Conservation (phyloP, 1,140 invertebrate genomes). For the Sweltsa coloradensis region DNA sequence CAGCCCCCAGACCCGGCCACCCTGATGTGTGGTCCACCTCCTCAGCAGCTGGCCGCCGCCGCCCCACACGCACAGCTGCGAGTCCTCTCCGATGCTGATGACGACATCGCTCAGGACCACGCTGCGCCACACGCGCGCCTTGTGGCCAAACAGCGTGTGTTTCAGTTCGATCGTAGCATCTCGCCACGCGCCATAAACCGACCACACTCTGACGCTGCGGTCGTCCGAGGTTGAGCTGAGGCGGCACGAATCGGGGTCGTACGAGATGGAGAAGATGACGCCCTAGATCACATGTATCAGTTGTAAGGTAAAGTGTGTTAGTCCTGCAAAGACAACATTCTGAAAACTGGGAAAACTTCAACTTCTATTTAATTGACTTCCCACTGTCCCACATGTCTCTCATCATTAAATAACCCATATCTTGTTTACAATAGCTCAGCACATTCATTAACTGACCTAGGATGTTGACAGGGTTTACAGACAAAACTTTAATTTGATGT, state of each 20-base stretch:
- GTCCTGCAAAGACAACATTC: too few relatives aligned
- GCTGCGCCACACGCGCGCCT: slow-evolving; percentile 61
- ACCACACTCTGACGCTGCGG: slow-evolving; percentile 52
- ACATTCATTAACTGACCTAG: too few relatives aligned
- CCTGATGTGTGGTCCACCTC: slow-evolving; percentile 50
- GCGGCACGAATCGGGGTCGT: slow-evolving; percentile 27
- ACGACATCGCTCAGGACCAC: slow-evolving; percentile 34
- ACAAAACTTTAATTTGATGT: too few relatives aligned
- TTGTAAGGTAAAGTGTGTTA: too few relatives aligned
- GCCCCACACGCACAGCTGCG: slow-evolving; percentile 54
- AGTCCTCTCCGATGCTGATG: slow-evolving; percentile 56
- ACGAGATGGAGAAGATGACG: slow-evolving; percentile 54
- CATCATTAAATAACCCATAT: too few relatives aligned
- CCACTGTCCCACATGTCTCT: too few relatives aligned
- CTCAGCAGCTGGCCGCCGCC: slow-evolving; percentile 42
- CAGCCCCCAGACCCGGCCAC: slow-evolving; percentile 54
- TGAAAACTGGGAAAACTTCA: too few relatives aligned
- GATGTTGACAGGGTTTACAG: too few relatives aligned
- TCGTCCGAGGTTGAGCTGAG: slow-evolving; percentile 61
- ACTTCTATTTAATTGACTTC: too few relatives aligned
- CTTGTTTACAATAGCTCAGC: too few relatives aligned
- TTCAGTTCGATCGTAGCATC: slow-evolving; percentile 34
- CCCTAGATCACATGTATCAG: too few relatives aligned
- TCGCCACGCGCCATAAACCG: slow-evolving; percentile 35
- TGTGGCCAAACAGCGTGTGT: slow-evolving; percentile 57